Evolutionary conservation across 1,140 invertebrate genomes (phyloP).

Genomic region (Steinernema khuongi): DNA sequence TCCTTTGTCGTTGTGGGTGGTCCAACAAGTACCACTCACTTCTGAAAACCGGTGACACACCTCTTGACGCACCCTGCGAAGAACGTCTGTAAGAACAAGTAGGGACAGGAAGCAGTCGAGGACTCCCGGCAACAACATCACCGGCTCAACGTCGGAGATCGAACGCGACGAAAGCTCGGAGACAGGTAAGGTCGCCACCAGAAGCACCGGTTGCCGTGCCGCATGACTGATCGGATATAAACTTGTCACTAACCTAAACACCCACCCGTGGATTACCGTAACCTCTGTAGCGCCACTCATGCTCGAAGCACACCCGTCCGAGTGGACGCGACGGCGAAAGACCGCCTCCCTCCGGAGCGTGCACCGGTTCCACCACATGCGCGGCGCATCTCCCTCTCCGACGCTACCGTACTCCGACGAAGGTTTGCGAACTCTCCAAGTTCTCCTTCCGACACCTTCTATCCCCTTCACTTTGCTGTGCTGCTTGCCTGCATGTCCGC

Average conservation of each 20-base stretch:
- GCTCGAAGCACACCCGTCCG: constrained; percentile 30
- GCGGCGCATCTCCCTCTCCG: not conserved
- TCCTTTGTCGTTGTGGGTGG: not conserved
- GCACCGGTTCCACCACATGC: not conserved
- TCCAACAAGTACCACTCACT: too few relatives aligned
- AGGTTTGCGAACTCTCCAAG: not conserved
- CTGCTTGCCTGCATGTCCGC: not conserved
- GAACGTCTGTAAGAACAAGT: too few relatives aligned
- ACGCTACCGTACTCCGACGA: not conserved
- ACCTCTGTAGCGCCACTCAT: constrained; percentile 22
- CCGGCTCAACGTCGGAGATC: not conserved
- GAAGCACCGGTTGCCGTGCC: not conserved
- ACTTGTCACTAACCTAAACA: not conserved
- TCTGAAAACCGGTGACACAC: too few relatives aligned
- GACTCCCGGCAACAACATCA: constrained; percentile 13
- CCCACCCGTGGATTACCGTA: constrained; percentile 5
- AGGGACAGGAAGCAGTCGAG: constrained; percentile 34
- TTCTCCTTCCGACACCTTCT: not conserved
- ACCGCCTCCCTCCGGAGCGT: constrained; percentile 43
- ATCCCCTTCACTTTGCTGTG: not conserved
- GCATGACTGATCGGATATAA: not conserved
- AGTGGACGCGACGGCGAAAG: constrained; percentile 47
- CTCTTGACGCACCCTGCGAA: too few relatives aligned
- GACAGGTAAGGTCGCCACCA: constrained; percentile 26
- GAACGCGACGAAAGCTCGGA: constrained; percentile 17